Evolutionary conservation across 2,888 invertebrate species (phyloP).

Genomic region (Tanytarsus gracilentus): DNA sequence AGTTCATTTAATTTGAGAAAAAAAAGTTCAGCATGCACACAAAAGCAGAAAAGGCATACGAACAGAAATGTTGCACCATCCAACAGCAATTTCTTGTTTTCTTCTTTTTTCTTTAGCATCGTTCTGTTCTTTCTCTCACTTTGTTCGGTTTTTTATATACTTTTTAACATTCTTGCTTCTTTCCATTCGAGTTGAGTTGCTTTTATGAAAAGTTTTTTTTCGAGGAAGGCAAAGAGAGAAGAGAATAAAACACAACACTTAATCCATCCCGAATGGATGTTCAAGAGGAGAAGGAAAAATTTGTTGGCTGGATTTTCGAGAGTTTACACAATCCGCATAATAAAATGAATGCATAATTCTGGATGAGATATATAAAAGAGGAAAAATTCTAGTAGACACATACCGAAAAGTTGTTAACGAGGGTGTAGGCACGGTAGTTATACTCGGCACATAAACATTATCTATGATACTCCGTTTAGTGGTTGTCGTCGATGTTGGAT

Average conservation of each 20-base stretch:
- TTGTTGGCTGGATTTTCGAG: no score
- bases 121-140: no score
- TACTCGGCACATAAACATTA: slow-evolving; percentile 49
- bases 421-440: slow-evolving; percentile 56
- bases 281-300: no score
- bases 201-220: slow-evolving; percentile 3
- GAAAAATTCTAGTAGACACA: neutral
- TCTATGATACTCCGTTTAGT: slow-evolving; percentile 61
- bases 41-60: no score
- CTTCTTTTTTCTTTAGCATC: no score
- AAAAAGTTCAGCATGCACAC: no score
- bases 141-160: no score
- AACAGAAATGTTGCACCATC: no score
- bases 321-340: no score
- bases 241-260: no score
- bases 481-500: slow-evolving; percentile 55
- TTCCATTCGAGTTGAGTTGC: neutral
- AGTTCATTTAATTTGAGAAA: no score
- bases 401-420: slow-evolving; percentile 50
- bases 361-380: neutral
- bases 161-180: neutral
- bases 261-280: slow-evolving; percentile 22
- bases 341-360: slow-evolving; percentile 1
- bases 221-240: neutral
- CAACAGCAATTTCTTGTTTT: no score